Evolutionary conservation across 2,888 invertebrate species (phyloP).

Genomic region (Xestia rhomboidea): DNA sequence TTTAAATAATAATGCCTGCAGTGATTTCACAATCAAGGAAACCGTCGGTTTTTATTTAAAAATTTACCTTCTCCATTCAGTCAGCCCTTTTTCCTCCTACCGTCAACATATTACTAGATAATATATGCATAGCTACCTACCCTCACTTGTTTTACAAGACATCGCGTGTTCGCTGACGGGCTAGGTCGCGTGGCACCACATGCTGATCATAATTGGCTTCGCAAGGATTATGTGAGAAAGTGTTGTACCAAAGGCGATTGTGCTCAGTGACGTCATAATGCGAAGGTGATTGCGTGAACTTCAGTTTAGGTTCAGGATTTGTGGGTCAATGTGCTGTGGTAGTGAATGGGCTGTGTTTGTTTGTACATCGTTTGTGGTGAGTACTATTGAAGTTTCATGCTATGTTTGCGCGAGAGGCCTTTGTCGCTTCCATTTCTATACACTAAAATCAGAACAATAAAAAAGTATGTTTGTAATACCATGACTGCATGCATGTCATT

Average conservation of each 20-base stretch:
- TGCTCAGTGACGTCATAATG: constrained; percentile 61
- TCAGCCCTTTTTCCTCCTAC: not conserved
- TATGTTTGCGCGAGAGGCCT: not conserved
- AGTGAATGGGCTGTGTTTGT: constrained; percentile 21
- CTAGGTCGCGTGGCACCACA: constrained; percentile 70
- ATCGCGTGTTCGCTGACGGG: constrained; percentile 67
- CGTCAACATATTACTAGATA: constrained; percentile 45
- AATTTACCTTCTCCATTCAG: constrained; percentile 33
- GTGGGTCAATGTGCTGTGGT: constrained; percentile 42
- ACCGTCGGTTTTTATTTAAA: not conserved
- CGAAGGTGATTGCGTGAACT: constrained; percentile 65
- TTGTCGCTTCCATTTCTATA: not conserved
- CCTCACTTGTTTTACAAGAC: constrained; percentile 58
- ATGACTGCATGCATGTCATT: not conserved
- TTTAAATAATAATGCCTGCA: not conserved
- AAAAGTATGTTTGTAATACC: not conserved
- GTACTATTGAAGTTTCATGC: not conserved
- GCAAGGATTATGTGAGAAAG: constrained; percentile 73
- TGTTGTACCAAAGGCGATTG: constrained; percentile 71
- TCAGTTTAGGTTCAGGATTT: constrained; percentile 51
- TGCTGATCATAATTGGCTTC: constrained; percentile 73
- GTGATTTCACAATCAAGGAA: not conserved
- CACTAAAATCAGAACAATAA: not conserved
- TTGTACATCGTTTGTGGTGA: not conserved
- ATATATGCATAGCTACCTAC: constrained; percentile 44